phyloP scores from a whole-genome alignment of 2,888 invertebrate species.

The Andrena bucephala region DNA sequence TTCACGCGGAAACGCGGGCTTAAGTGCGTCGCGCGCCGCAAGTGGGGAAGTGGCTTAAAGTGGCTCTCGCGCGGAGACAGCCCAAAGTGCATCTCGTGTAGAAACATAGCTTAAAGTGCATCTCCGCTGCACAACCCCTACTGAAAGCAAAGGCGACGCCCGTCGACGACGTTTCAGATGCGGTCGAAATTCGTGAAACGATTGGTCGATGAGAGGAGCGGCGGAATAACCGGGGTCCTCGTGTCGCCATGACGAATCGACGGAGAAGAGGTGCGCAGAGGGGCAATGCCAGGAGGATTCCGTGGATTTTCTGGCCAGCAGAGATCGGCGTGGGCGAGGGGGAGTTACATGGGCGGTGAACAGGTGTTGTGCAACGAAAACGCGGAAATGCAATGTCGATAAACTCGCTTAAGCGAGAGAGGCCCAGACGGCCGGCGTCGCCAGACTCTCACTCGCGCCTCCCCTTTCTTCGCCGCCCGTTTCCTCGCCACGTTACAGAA shows the following conservation, averaged over 20 bases:
- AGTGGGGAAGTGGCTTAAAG: background rate
- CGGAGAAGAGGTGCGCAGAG: background rate
- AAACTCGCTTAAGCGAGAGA: conserved; percentile 68
- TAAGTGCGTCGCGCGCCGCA: background rate
- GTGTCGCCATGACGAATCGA: background rate
- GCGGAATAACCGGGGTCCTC: background rate
- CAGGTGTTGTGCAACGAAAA: conserved; percentile 81
- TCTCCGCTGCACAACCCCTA: background rate
- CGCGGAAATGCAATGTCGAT: conserved; percentile 78
- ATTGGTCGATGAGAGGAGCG: background rate
- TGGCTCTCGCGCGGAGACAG: background rate
- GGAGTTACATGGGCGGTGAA: conserved; percentile 71
- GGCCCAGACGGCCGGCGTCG: conserved; percentile 61
- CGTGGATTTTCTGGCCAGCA: conserved; percentile 24
- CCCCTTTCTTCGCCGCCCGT: conserved; percentile 61
- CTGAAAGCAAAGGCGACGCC: background rate
- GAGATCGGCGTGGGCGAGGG: conserved; percentile 57
- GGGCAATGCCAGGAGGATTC: background rate
- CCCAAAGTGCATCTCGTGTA: background rate
- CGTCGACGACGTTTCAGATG: background rate
- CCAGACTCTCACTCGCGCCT: conserved; percentile 69
- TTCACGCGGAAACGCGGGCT: background rate
- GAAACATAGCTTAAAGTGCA: background rate
- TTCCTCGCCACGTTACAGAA: conserved; percentile 75
- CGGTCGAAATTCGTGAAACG: background rate